These are phyloP conservation scores for Dendrolimus pini DNA, from an alignment of 2,888 invertebrate species.

Conservation along the genomic window DNA sequence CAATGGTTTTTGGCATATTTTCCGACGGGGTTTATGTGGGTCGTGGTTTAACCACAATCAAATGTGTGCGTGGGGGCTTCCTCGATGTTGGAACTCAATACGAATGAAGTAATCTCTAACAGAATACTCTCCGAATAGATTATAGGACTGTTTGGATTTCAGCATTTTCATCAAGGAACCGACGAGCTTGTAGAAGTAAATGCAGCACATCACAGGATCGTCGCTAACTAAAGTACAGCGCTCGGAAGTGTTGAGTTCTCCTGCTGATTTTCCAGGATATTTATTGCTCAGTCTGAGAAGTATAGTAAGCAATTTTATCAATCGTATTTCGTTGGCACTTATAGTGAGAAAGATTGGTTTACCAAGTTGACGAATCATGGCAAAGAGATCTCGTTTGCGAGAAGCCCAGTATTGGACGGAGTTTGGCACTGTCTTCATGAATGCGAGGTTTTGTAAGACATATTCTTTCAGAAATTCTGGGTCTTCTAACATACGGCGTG, in stretches of 20 bases:
- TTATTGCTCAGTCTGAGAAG: conserved; percentile 30
- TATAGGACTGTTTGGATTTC: conserved; percentile 19
- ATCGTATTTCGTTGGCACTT: conserved; percentile 46
- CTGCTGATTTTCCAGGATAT: conserved; percentile 10
- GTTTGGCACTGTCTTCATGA: conserved; percentile 37
- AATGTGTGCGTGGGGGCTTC: conserved; percentile 44
- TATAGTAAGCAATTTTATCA: conserved; percentile 30
- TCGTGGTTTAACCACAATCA: conserved; percentile 41
- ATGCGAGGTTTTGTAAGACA: conserved; percentile 30
- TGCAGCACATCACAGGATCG: conserved; percentile 28
- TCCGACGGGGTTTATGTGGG: conserved; percentile 26
- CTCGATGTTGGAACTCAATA: conserved; percentile 43
- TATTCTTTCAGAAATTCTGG: conserved; percentile 27
- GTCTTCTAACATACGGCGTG: conserved; percentile 27
- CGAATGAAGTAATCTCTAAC: conserved; percentile 34
- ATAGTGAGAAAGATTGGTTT: conserved; percentile 29
- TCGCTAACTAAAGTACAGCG: conserved; percentile 21
- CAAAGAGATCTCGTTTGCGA: conserved; percentile 35
- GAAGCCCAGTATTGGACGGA: conserved; percentile 40
- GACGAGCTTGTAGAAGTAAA: conserved; percentile 36
- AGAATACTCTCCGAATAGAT: conserved; percentile 29
- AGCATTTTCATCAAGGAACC: conserved; percentile 23
- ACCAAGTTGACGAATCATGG: conserved; percentile 30
- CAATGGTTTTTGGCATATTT: conserved; percentile 19
- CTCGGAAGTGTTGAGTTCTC: conserved; percentile 13